Base-by-base conservation (phyloP, 2,888 invertebrate species). In the Philonicus albiceps region DNA sequence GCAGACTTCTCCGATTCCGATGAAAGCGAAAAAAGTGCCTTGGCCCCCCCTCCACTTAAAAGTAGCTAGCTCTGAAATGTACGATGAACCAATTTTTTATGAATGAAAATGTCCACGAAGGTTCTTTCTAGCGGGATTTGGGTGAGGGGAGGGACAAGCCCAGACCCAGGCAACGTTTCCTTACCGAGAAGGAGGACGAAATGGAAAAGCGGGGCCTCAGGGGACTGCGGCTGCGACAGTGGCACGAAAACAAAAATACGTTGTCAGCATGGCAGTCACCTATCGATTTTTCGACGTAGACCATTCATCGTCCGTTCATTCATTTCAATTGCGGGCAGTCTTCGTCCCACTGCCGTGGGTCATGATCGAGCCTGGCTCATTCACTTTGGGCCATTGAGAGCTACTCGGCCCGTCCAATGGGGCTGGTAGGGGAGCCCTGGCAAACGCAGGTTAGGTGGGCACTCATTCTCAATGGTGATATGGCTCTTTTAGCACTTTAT, bases 61-160 rank as follows among this genome's bases (percentile, higher is more conserved):
- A 11, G 37, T 22, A 19, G n/a, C 78, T 78, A 78, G 19, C 37
- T 40, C 22, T 43, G 40, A 7, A 22, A 78, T 78, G 27, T 78
- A 78, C 78, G 78, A 49, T 43, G 78, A 78, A 27, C 78, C 78
- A 31, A 80, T 80, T 80, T 80, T 80, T 80, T 55, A 80, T 80
- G 80, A 80, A 80, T 80, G 80, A 80, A 80, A 80, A 76, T 76
- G 40, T 76, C 40, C 40, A 76, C 27, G 64, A 40, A 76, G 76
- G 37, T 76, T 76, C 13, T 27, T 64, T 13, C 22, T 40, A 37
- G 76, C 8, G 40, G 40, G 19, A 43, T 37, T 13, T 13, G 40
- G 40, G 11, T 13, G 40, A 6, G 37, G 37, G 8, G 7, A 0
- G 37, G 37, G 37, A 2, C 11, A 2, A 19, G 40, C 7, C 7